These are phyloP conservation scores for Gila robusta DNA, from an alignment of 2,797 vertebrate genomes.

Conservation along the genomic window DNA sequence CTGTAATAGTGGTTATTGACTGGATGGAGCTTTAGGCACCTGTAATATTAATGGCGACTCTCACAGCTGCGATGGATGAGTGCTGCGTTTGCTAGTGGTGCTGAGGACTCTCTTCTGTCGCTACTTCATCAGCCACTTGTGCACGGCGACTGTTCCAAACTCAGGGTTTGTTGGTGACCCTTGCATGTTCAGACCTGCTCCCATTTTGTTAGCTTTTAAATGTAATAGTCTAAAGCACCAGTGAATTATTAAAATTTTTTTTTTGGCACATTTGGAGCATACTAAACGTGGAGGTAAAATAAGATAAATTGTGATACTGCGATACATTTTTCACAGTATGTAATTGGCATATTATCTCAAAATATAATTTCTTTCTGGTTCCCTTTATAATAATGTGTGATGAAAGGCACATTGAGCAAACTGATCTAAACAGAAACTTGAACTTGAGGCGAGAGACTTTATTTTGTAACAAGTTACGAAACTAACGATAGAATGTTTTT, in stretches of 20 bases:
- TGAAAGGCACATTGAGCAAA: too few species aligned
- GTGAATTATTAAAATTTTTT: background rate
- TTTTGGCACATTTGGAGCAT: background rate
- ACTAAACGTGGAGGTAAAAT: background rate
- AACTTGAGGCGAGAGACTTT: too few species aligned
- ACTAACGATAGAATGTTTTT: too few species aligned
- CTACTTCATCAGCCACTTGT: conserved; percentile 56
- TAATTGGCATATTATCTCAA: background rate
- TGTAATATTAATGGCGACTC: conserved; percentile 61
- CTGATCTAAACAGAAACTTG: too few species aligned
- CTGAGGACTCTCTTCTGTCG: conserved; percentile 51
- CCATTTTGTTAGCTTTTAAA: conserved; percentile 46
- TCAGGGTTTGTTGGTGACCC: conserved; percentile 46
- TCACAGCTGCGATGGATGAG: conserved; percentile 53
- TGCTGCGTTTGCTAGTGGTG: conserved; percentile 36
- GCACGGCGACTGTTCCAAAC: conserved; percentile 31
- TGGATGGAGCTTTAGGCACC: conserved; percentile 61
- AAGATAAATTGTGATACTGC: background rate
- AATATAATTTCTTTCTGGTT: background rate
- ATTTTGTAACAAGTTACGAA: too few species aligned
- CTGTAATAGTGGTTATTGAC: conserved; percentile 61
- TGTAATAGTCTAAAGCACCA: conserved; percentile 31
- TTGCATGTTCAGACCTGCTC: conserved; percentile 24
- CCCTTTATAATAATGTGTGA: background rate
- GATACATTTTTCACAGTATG: background rate